A percentile compares a stretch with the other conserved stretches of the same genome.
phyloP scores from a whole-genome alignment of 2,888 invertebrate species.

The Spatulosminthurus flaviceps region DNA sequence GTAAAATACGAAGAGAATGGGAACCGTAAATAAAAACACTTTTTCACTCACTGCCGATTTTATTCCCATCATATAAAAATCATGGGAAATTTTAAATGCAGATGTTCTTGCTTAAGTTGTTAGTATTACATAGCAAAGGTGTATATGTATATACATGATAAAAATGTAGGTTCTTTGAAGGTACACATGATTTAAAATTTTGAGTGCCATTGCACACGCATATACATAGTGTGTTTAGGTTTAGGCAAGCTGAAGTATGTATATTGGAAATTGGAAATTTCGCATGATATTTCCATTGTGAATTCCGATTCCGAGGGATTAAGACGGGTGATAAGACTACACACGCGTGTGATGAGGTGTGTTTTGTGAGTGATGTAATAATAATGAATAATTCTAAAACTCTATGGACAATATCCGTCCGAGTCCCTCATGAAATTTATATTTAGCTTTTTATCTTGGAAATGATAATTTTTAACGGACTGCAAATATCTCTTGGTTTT shows the following conservation, averaged over 20 bases:
- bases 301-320: not conserved
- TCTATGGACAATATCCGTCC: not conserved
- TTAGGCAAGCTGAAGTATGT: too few species aligned
- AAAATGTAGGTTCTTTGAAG: too few species aligned
- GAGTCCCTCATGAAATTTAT: too few species aligned
- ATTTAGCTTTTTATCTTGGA: too few species aligned
- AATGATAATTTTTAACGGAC: too few species aligned
- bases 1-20: not conserved
- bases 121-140: too few species aligned
- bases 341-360: not conserved
- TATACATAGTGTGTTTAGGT: too few species aligned
- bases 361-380: not conserved
- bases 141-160: too few species aligned
- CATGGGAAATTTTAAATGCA: not conserved
- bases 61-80: not conserved
- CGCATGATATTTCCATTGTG: not conserved
- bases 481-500: too few species aligned
- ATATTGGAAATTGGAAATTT: too few species aligned
- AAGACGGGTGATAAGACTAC: not conserved
- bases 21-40: slow-evolving; percentile 1
- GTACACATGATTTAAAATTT: too few species aligned
- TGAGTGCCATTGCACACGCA: too few species aligned
- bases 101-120: not conserved
- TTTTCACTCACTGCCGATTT: slow-evolving; percentile 4
- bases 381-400: not conserved